phyloP scores from a whole-genome alignment of 2,797 vertebrate species.

The Glossophaga mutica region DNA sequence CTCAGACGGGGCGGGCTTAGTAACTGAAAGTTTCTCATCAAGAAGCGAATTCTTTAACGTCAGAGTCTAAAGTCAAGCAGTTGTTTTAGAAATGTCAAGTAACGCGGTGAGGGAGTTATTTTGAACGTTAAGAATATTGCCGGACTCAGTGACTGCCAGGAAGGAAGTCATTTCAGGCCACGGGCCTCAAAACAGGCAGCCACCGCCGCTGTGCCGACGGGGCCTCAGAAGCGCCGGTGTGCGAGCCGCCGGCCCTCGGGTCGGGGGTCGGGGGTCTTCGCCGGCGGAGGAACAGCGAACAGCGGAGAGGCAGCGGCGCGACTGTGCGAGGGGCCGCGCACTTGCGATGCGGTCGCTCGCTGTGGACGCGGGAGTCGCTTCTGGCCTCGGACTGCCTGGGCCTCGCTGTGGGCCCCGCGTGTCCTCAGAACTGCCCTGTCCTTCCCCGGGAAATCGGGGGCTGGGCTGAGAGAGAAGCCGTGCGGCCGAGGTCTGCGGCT shows the following conservation, averaged over 20 bases:
- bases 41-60: slow-evolving; percentile 58
- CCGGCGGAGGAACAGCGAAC: background rate
- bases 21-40: slow-evolving; percentile 13
- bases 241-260: slow-evolving; percentile 53
- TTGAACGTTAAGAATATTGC: slow-evolving; percentile 75
- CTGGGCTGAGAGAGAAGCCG: background rate
- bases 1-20: background rate
- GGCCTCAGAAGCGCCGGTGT: slow-evolving; percentile 25
- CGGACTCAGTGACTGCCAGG: slow-evolving; percentile 55
- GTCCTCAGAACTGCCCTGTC: background rate
- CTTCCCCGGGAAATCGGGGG: background rate
- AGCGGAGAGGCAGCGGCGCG: background rate
- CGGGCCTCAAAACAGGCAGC: slow-evolving; percentile 55
- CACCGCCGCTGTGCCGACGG: background rate
- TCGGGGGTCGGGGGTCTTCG: slow-evolving; percentile 51
- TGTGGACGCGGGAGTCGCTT: background rate
- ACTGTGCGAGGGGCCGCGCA: background rate
- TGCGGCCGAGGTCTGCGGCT: background rate
- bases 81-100: slow-evolving; percentile 58
- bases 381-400: background rate
- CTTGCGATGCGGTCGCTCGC: background rate
- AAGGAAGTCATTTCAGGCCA: slow-evolving; percentile 59
- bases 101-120: slow-evolving; percentile 62
- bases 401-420: background rate
- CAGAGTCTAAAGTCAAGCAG: slow-evolving; percentile 56